Conservation (phyloP, 2,888 invertebrate species). For the Anthophora plumipes region DNA sequence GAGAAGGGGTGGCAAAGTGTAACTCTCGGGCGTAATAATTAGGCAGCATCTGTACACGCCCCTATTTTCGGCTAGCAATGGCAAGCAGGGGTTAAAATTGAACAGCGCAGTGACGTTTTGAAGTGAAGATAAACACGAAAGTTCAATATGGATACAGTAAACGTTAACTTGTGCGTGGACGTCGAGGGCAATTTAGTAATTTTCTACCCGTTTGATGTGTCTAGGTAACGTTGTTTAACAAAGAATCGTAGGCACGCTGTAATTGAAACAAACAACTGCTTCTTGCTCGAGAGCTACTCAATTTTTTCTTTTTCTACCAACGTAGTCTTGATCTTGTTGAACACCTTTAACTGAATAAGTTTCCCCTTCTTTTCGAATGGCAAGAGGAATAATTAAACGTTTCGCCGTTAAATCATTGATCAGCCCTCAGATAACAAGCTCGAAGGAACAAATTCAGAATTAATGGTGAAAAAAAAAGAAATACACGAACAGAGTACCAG, state of each 20-base stretch:
- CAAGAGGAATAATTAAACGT: background rate
- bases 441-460: background rate
- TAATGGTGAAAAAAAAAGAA: background rate
- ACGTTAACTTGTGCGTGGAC: constrained; percentile 23
- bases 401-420: constrained; percentile 1
- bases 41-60: constrained; percentile 20
- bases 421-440: background rate
- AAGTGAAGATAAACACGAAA: constrained; percentile 45
- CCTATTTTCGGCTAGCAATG: constrained; percentile 28
- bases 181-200: constrained; percentile 45
- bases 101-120: constrained; percentile 14
- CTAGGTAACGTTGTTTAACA: constrained; percentile 1
- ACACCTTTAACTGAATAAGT: background rate
- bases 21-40: constrained; percentile 44
- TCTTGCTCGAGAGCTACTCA: background rate
- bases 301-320: background rate
- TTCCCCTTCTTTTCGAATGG: background rate
- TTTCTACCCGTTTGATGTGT: background rate
- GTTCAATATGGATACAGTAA: constrained; percentile 46
- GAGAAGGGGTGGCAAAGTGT: background rate
- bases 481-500: background rate
- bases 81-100: constrained; percentile 13
- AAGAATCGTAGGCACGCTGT: constrained; percentile 1
- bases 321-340: background rate
- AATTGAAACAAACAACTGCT: no score